These are phyloP conservation scores for Corythornis cristatus DNA, from an alignment of 2,113 vertebrate species.

Conservation along the genomic window DNA sequence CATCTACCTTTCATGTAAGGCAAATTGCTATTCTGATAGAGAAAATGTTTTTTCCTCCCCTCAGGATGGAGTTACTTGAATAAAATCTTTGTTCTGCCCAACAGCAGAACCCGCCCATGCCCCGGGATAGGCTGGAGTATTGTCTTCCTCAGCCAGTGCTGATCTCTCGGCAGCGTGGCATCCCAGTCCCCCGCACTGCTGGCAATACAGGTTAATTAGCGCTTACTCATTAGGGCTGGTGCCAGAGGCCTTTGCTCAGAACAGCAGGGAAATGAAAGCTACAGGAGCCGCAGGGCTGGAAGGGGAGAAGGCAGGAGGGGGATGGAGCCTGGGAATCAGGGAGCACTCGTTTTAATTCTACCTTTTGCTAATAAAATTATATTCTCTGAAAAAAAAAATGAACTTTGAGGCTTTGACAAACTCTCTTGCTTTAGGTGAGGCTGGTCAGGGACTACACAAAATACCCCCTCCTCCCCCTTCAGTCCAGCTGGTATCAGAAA, in stretches of 20 bases:
- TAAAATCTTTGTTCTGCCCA: not conserved
- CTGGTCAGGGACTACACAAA: not conserved
- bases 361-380: not conserved
- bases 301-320: not conserved
- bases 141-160: not conserved
- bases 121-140: accelerated
- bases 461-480: not conserved
- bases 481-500: not conserved
- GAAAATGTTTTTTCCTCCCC: not conserved
- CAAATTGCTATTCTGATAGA: not conserved
- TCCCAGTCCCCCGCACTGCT: not conserved
- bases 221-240: not conserved
- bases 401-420: not conserved
- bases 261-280: not conserved
- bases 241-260: not conserved
- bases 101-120: accelerated
- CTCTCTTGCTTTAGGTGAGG: not conserved
- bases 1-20: not conserved
- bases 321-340: accelerated
- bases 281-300: accelerated
- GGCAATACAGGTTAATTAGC: not conserved
- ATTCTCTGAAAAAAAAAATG: accelerated
- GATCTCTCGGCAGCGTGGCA: accelerated
- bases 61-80: not conserved
- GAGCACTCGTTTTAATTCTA: not conserved